These are phyloP conservation scores for Pyrochroa serraticornis DNA, from an alignment of 2,888 invertebrate species.

Conservation along the genomic window DNA sequence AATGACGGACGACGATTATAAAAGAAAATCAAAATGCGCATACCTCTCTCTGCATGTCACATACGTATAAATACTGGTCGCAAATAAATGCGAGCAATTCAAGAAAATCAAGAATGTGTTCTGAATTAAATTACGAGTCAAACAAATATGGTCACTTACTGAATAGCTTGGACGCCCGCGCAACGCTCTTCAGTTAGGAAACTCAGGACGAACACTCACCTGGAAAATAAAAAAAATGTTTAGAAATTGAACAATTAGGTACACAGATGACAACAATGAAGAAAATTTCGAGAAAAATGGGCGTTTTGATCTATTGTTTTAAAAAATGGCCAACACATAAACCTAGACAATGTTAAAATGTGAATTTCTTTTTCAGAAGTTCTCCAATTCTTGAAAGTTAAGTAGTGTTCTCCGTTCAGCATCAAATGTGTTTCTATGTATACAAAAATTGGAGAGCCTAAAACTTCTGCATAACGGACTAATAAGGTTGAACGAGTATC, in stretches of 20 bases:
- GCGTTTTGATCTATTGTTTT: too few relatives aligned
- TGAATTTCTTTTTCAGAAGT: too few relatives aligned
- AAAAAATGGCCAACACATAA: too few relatives aligned
- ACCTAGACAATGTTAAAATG: too few relatives aligned
- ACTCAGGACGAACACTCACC: slow-evolving; percentile 40
- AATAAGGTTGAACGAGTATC: too few relatives aligned
- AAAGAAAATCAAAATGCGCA: slow-evolving; percentile 53
- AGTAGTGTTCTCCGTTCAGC: too few relatives aligned
- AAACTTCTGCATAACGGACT: too few relatives aligned
- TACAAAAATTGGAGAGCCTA: too few relatives aligned
- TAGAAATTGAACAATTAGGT: not conserved
- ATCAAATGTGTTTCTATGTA: too few relatives aligned
- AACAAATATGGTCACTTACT: slow-evolving; percentile 43
- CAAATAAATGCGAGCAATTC: slow-evolving; percentile 48
- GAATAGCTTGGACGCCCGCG: slow-evolving; percentile 36
- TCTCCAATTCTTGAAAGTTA: too few relatives aligned
- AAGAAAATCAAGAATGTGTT: slow-evolving; percentile 51
- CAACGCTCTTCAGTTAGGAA: slow-evolving; percentile 18
- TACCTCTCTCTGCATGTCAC: slow-evolving; percentile 51
- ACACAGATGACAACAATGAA: too few relatives aligned
- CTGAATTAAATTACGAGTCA: slow-evolving; percentile 48
- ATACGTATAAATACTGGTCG: slow-evolving; percentile 41
- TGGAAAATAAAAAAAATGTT: slow-evolving; percentile 36
- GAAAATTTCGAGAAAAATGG: too few relatives aligned
- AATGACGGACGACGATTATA: slow-evolving; percentile 49